phyloP scores from a whole-genome alignment of 2,113 vertebrate genomes.

The Eudyptes chrysolophus region DNA sequence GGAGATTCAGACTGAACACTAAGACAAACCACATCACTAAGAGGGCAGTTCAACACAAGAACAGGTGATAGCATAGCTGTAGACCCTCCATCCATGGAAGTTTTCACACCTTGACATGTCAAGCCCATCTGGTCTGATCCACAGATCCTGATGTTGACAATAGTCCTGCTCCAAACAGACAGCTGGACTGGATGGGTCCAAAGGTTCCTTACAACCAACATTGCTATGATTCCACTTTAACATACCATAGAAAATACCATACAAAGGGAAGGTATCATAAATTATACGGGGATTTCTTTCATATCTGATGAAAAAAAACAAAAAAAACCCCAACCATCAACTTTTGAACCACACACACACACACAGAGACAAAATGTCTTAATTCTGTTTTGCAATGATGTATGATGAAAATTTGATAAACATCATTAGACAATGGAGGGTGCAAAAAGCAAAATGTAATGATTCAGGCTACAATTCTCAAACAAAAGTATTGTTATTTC shows the following conservation, averaged over 20 bases:
- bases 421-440: background rate
- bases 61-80: background rate
- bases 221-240: background rate
- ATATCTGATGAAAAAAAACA: background rate
- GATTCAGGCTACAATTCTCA: background rate
- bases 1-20: background rate
- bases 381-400: background rate
- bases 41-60: background rate
- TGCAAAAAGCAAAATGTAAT: background rate
- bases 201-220: background rate
- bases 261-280: background rate
- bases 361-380: background rate
- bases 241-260: background rate
- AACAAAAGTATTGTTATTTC: background rate
- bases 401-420: background rate
- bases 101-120: background rate
- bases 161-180: background rate
- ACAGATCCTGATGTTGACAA: background rate
- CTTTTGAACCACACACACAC: background rate
- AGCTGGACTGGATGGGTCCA: background rate
- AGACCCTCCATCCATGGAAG: background rate
- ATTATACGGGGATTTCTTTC: background rate
- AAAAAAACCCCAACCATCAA: background rate
- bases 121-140: background rate
- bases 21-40: background rate